phyloP scores from a whole-genome alignment of 2,797 vertebrate species.

The Pyrrhura leucotis region DNA sequence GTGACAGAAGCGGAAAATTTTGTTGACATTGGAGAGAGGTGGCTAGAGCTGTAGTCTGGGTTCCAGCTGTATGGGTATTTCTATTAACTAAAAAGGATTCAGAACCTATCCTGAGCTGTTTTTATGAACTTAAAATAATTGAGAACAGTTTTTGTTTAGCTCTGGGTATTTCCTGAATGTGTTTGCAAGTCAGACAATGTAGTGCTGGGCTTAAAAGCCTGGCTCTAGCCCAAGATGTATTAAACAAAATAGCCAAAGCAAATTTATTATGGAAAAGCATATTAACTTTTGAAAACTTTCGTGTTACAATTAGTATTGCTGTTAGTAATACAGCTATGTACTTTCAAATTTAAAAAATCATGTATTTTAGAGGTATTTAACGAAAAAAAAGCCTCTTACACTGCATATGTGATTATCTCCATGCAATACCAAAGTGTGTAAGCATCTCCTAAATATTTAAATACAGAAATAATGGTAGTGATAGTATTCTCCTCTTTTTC shows the following conservation, averaged over 20 bases:
- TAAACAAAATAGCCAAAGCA: neutral
- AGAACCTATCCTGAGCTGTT: neutral
- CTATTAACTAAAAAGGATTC: constrained; percentile 43
- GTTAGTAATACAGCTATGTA: neutral
- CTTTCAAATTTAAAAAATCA: neutral
- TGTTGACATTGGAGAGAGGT: constrained; percentile 56
- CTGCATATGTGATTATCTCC: neutral
- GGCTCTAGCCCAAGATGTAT: neutral
- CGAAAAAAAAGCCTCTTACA: neutral
- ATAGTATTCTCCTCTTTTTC: neutral
- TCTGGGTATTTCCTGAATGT: constrained; percentile 39
- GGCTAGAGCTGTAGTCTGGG: constrained; percentile 21
- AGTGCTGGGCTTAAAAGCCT: neutral
- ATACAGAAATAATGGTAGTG: neutral
- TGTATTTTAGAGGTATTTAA: neutral
- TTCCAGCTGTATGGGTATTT: constrained; percentile 48
- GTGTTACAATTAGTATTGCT: neutral
- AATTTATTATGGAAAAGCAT: neutral
- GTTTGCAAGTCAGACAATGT: constrained; percentile 12
- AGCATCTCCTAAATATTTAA: neutral
- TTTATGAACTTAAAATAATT: constrained; percentile 59
- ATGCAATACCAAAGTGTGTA: neutral
- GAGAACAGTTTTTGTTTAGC: constrained; percentile 58
- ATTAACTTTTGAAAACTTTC: neutral
- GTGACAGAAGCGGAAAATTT: constrained; percentile 63